Base-by-base conservation (phyloP, 2,797 vertebrate genomes). In the Pangasius krempfi region DNA sequence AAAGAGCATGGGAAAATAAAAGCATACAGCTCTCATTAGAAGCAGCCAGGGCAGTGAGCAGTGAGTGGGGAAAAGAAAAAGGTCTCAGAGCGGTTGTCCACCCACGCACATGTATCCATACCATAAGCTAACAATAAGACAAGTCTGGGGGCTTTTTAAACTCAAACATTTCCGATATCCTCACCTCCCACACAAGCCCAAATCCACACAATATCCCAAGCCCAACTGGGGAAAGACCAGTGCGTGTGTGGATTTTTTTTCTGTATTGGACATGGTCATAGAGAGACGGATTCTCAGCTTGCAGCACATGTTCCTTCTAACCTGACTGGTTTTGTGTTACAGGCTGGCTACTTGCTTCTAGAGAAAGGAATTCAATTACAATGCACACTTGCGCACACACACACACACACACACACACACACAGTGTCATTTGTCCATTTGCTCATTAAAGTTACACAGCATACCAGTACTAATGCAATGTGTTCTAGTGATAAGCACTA, bases 11-110 rank as follows among this genome's bases (percentile, higher is more conserved):
- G 86, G 92, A 92, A 92, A 92, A 84, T 87, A 44, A 73, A 56
- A 87, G 68, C 68, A 50, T 86, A 82, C 75, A 86, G 82, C 52
- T 86, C 80, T 37, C 79, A 88, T 91, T 86, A 88, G 62, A 60
- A 64, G 60, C 7, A 88, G 86, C 87, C 33, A 79, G 90, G 92
- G 92, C 82, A 92, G 40, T 40, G 40, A 40, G 50, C 68, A 89
- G 90, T 91, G 89, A 89, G 90, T 85, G 87, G 89, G 40, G 22
- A 30, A 22, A 33, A 12, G 40, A 27, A 50, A 52, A 6, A 89
- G 92, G 90, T 93, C 94, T 87, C 91, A 90, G 88, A 92, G 92
- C 66, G 88, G 88, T 88, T 94, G 91, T 94, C 93, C 94, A 89
- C 94, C 94, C 92, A 90, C 93, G 40, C 86, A 88, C 86, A 88